A percentile compares a stretch with the other conserved stretches of the same genome.
These are phyloP conservation scores for Mycteria americana DNA, from an alignment of 2,797 vertebrate genomes.

Conservation along the genomic window DNA sequence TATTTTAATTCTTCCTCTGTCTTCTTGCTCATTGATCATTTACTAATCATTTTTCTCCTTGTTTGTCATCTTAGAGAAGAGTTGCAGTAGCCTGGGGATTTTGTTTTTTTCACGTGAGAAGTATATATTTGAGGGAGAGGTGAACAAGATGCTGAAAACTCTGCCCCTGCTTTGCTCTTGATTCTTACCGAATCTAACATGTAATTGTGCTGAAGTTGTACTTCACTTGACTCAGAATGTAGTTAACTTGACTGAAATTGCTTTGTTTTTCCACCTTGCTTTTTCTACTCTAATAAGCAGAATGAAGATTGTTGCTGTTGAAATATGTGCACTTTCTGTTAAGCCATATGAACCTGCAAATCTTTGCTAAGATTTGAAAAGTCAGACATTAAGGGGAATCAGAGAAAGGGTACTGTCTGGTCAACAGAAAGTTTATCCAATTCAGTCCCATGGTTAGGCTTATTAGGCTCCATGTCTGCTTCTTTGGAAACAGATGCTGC, in stretches of 20 bases:
- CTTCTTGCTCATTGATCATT: not conserved
- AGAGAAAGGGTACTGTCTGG: not conserved
- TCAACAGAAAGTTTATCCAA: conserved; percentile 33
- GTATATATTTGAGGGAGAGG: not conserved
- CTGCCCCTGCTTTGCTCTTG: not conserved
- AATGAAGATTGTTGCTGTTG: not conserved
- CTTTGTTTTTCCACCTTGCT: not conserved
- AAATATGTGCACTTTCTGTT: not conserved
- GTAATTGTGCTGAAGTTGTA: conserved; percentile 4
- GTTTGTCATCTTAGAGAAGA: not conserved
- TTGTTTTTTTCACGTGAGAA: not conserved
- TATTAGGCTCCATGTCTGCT: not conserved
- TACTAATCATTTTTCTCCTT: not conserved
- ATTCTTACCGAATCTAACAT: not conserved
- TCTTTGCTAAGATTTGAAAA: not conserved
- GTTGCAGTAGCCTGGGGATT: not conserved
- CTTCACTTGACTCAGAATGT: conserved; percentile 1
- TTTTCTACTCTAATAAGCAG: not conserved
- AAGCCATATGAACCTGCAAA: not conserved
- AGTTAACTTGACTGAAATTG: not conserved
- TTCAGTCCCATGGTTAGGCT: not conserved
- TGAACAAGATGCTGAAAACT: not conserved
- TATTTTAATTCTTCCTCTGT: not conserved
- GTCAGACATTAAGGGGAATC: not conserved
- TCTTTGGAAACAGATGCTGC: not conserved